Percentiles rank a stretch among this genome's conserved stretches.
Evolutionary conservation across 1,140 invertebrate species (phyloP).

Genomic region (Rhyacophila brunnea): DNA sequence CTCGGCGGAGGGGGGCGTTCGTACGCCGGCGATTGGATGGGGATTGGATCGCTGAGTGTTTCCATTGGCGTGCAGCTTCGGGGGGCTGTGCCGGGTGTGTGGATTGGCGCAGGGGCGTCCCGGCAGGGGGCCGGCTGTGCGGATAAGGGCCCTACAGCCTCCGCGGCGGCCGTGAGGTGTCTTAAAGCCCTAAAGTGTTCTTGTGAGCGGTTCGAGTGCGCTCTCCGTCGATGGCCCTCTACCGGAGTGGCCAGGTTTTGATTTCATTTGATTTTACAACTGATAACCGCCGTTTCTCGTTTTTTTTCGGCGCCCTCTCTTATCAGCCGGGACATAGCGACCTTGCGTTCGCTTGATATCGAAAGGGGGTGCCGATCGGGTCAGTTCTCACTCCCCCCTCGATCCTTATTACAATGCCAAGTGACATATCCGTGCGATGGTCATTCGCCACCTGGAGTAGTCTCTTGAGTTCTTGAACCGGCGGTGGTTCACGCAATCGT

Average conservation of each 20-base stretch:
- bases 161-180: constrained; percentile 25
- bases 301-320: constrained; percentile 19
- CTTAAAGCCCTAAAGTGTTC: constrained; percentile 35
- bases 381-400: no score
- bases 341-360: no score
- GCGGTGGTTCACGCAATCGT: no score
- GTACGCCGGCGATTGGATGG: not conserved
- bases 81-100: not conserved
- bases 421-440: no score
- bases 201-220: constrained; percentile 32
- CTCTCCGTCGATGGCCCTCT: constrained; percentile 34
- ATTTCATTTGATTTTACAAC: constrained; percentile 37
- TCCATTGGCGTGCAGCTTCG: not conserved
- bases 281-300: constrained; percentile 29
- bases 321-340: not conserved
- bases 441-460: no score
- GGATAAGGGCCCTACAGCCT: constrained; percentile 20
- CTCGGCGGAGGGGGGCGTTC: not conserved
- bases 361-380: no score
- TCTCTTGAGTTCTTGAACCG: no score
- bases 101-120: constrained; percentile 2
- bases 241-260: constrained; percentile 34
- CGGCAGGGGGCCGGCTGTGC: not conserved
- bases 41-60: not conserved
- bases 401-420: no score